phyloP scores from a whole-genome alignment of 2,113 vertebrate species.

The Tinamus guttatus region DNA sequence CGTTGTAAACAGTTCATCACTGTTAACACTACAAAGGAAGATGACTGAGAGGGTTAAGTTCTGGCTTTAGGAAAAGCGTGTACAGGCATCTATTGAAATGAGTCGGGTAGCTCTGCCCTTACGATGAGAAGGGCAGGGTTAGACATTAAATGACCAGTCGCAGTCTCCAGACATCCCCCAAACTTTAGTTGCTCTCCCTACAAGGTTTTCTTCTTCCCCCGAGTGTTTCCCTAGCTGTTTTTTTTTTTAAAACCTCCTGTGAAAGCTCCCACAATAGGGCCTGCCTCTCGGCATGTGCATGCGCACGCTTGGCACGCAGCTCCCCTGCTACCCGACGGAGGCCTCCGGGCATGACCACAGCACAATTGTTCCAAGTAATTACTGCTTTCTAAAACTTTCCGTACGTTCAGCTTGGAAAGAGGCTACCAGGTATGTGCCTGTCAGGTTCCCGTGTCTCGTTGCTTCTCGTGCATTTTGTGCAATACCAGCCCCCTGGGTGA shows the following conservation, averaged over 20 bases:
- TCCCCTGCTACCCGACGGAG: not conserved
- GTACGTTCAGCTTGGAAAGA: not conserved
- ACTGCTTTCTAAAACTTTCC: not conserved
- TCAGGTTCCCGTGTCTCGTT: not conserved
- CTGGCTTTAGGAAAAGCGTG: not conserved
- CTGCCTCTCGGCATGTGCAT: fast-evolving
- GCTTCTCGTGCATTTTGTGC: not conserved
- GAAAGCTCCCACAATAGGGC: not conserved
- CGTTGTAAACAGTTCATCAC: slow-evolving; percentile 38
- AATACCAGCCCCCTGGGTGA: not conserved
- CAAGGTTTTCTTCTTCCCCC: not conserved
- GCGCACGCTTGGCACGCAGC: not conserved
- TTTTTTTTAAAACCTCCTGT: not conserved
- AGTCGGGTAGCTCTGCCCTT: not conserved
- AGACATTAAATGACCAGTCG: not conserved
- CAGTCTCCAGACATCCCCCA: not conserved
- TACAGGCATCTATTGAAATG: fast-evolving
- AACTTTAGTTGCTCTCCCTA: fast-evolving
- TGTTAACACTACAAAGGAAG: slow-evolving; percentile 23
- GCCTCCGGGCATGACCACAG: slow-evolving; percentile 35
- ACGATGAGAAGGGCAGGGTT: not conserved
- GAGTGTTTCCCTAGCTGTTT: fast-evolving
- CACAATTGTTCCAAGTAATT: slow-evolving; percentile 7
- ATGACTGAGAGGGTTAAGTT: slow-evolving; percentile 11
- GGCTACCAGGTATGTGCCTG: not conserved